Conservation (phyloP, 2,797 vertebrate genomes). For the Agapornis canus region DNA sequence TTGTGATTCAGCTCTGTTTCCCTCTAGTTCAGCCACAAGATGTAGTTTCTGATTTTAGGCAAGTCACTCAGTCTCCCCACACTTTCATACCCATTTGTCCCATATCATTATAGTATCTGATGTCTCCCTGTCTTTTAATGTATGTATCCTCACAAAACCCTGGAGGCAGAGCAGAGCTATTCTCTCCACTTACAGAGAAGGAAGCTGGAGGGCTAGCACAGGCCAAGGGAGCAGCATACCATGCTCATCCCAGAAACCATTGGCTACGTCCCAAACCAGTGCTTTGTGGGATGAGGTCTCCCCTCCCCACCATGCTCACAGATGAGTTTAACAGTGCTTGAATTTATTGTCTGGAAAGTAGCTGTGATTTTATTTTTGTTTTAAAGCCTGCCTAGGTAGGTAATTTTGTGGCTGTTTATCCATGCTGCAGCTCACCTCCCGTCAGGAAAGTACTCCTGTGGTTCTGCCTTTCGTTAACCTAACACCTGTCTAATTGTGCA, state of each 20-base stretch:
- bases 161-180: not conserved
- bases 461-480: not conserved
- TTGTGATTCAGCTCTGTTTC: not conserved
- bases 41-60: not conserved
- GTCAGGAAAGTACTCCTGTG: not conserved
- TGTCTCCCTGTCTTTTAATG: not conserved
- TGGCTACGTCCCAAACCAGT: not conserved
- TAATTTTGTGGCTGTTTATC: not conserved
- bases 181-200: not conserved
- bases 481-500: not conserved
- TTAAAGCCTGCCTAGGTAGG: not conserved
- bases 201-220: not conserved
- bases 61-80: not conserved
- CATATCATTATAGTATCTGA: not conserved
- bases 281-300: not conserved
- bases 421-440: not conserved
- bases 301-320: not conserved
- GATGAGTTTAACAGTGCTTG: not conserved
- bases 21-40: not conserved
- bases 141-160: constrained; percentile 3
- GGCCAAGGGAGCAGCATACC: not conserved
- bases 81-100: not conserved
- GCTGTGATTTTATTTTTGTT: not conserved
- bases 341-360: not conserved
- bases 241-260: not conserved